Conservation (phyloP, 2,888 invertebrate species). For the Linnaemya vulpina region DNA sequence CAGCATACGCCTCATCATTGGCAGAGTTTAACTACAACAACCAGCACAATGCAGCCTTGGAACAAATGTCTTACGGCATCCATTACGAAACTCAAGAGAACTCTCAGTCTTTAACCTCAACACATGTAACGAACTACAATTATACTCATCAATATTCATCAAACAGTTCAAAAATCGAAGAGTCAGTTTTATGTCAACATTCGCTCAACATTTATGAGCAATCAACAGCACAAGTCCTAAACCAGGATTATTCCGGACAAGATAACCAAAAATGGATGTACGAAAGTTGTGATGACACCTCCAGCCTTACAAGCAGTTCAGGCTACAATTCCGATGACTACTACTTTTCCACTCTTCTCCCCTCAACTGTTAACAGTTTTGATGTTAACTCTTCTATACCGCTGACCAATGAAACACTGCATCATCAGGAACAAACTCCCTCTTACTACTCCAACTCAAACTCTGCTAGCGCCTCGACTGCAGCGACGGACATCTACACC, state of each 20-base stretch:
- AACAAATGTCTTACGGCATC: slow-evolving; percentile 57
- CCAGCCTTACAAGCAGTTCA: slow-evolving; percentile 81
- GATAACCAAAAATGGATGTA: slow-evolving; percentile 76
- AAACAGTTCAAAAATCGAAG: slow-evolving; percentile 47
- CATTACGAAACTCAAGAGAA: slow-evolving; percentile 46
- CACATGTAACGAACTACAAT: slow-evolving; percentile 71
- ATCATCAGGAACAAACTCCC: slow-evolving; percentile 48
- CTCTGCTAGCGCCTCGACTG: slow-evolving; percentile 62
- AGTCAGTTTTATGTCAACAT: slow-evolving; percentile 56
- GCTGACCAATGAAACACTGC: slow-evolving; percentile 61
- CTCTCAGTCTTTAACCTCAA: slow-evolving; percentile 20
- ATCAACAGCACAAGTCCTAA: slow-evolving; percentile 9
- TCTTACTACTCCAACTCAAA: slow-evolving; percentile 29
- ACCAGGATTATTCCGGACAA: slow-evolving; percentile 41
- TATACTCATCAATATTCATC: slow-evolving; percentile 70
- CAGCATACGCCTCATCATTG: slow-evolving; percentile 27
- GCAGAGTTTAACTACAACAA: slow-evolving; percentile 51
- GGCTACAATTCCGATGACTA: slow-evolving; percentile 81
- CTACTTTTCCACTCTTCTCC: slow-evolving; percentile 75
- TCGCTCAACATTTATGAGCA: slow-evolving; percentile 35
- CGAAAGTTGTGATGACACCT: slow-evolving; percentile 82
- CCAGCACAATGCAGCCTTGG: slow-evolving; percentile 32
- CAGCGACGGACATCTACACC: slow-evolving; percentile 77
- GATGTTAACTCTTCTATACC: slow-evolving; percentile 51
- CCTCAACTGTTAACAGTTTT: slow-evolving; percentile 56